These are phyloP conservation scores for Thymelicus sylvestris DNA, from an alignment of 2,888 invertebrate genomes.

Conservation along the genomic window DNA sequence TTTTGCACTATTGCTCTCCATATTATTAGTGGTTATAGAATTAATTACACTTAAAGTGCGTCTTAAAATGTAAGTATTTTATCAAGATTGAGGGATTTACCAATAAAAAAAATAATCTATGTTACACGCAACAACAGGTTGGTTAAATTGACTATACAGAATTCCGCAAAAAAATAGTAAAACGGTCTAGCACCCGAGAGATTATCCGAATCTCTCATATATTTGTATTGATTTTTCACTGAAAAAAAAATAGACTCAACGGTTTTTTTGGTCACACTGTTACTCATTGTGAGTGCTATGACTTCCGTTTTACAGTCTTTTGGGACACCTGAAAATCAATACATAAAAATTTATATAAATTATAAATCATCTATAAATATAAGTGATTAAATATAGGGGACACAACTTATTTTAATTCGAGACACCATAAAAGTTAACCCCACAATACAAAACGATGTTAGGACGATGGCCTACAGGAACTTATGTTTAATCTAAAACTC, in stretches of 20 bases:
- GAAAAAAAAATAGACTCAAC: no score
- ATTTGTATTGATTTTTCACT: no score
- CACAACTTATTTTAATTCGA: background rate
- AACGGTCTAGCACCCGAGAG: no score
- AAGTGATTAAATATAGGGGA: background rate
- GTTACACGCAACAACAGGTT: background rate
- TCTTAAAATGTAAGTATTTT: conserved; percentile 1
- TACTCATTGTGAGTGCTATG: no score
- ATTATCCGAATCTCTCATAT: no score
- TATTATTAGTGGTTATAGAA: background rate
- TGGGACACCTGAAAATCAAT: background rate
- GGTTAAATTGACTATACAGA: no score
- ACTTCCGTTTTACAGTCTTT: no score
- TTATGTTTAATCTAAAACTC: conserved; percentile 16
- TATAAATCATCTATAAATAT: background rate
- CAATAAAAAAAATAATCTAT: conserved; percentile 7
- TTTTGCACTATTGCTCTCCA: background rate
- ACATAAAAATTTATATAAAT: background rate
- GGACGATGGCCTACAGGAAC: conserved; percentile 5
- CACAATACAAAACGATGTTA: background rate
- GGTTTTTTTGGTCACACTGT: no score
- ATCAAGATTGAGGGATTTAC: background rate
- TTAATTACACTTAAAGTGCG: conserved; percentile 10
- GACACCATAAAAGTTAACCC: background rate
- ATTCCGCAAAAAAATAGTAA: no score